A percentile compares a stretch with the other conserved stretches of the same genome.
These are phyloP conservation scores for Siderastrea radians DNA, from an alignment of 92 coral and sea anemone genomes.

Conservation along the genomic window DNA sequence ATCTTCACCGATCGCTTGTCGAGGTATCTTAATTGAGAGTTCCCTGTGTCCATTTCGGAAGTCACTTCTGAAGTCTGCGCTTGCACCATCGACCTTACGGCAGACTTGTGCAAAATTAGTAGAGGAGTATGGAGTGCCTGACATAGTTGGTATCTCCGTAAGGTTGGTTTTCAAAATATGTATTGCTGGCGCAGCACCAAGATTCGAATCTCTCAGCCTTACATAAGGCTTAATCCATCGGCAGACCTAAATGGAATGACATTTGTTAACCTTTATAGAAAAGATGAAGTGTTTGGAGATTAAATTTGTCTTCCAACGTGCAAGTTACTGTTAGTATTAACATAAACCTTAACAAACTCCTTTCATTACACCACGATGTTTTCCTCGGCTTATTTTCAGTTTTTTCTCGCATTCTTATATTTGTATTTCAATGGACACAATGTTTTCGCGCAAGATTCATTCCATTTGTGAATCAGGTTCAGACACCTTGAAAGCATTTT, in stretches of 20 bases:
- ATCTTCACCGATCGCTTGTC: neutral
- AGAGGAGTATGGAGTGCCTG: neutral
- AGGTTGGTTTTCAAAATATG: neutral
- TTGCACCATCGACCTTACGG: neutral
- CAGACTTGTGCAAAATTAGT: neutral
- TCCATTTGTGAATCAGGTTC: too few species aligned
- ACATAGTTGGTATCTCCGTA: neutral
- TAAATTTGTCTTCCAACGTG: too few species aligned
- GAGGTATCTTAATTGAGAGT: neutral
- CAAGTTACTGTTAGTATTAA: too few species aligned
- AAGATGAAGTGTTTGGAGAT: too few species aligned
- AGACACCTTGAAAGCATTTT: too few species aligned
- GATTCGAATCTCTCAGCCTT: neutral
- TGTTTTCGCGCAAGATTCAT: too few species aligned
- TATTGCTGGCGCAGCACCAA: neutral
- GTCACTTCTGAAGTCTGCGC: neutral
- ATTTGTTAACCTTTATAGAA: too few species aligned
- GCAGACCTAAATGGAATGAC: neutral
- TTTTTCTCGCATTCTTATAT: too few species aligned
- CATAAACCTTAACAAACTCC: too few species aligned
- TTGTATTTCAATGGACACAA: too few species aligned
- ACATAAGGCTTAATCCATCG: neutral
- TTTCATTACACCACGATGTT: too few species aligned
- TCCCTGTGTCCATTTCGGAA: constrained; percentile 10
- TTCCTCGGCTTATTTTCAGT: too few species aligned